Percentiles rank a stretch among this genome's conserved stretches.
phyloP scores from a whole-genome alignment of 2,888 invertebrate species.

The Cyrtodaria siliqua region DNA sequence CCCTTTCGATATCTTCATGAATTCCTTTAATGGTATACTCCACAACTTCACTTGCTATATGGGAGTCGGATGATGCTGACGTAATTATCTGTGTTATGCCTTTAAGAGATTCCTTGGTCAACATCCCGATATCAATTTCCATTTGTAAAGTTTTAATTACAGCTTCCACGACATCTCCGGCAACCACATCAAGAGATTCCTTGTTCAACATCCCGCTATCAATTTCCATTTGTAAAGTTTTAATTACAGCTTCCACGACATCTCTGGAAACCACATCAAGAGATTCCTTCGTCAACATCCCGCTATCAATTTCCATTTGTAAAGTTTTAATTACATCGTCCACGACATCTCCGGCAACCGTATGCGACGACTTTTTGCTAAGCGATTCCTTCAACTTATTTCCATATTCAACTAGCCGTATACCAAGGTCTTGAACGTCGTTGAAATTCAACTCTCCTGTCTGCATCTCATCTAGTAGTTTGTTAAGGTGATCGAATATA shows the following conservation, averaged over 20 bases:
- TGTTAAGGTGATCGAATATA: conserved; percentile 31
- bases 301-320: conserved; percentile 53
- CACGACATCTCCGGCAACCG: conserved; percentile 53
- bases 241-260: conserved; percentile 58
- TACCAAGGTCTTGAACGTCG: conserved; percentile 50
- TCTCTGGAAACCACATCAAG: conserved; percentile 52
- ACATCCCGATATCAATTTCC: conserved; percentile 56
- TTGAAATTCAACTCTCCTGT: conserved; percentile 20
- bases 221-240: conserved; percentile 60
- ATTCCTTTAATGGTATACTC: conserved; percentile 37
- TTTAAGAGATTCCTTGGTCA: conserved; percentile 59
- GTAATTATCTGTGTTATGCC: conserved; percentile 61
- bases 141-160: conserved; percentile 57
- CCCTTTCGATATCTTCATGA: conserved; percentile 43
- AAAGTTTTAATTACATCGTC: conserved; percentile 60
- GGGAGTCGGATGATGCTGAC: conserved; percentile 28
- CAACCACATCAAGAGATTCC: conserved; percentile 51
- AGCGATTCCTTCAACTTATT: conserved; percentile 35
- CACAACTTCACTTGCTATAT: conserved; percentile 41
- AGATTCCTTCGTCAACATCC: conserved; percentile 2
- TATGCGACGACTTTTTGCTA: conserved; percentile 5
- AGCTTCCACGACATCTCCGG: conserved; percentile 58
- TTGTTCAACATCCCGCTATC: conserved; percentile 53
- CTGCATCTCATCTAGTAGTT: conserved; percentile 47
- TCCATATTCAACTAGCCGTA: conserved; percentile 59